phyloP scores from a whole-genome alignment of 2,888 invertebrate species.

The Ophion costatus region DNA sequence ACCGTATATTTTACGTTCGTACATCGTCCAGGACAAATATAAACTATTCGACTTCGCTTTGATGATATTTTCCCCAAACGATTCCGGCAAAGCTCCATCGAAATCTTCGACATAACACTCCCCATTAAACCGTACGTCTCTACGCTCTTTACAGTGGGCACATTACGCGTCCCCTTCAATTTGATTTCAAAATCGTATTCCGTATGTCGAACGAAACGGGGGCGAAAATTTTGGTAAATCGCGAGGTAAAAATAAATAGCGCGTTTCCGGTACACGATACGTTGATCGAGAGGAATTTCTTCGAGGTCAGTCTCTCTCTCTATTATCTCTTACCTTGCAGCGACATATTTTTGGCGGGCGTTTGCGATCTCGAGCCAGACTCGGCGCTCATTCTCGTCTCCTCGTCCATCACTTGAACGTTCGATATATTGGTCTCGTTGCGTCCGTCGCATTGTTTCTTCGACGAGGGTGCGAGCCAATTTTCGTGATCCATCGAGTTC shows the following conservation, averaged over 20 bases:
- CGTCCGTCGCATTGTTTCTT: conserved; percentile 75
- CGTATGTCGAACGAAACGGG: not conserved
- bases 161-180: too few species aligned
- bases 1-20: conserved; percentile 70
- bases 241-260: not conserved
- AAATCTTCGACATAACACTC: not conserved
- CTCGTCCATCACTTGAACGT: conserved; percentile 84
- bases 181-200: not conserved
- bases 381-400: conserved; percentile 85
- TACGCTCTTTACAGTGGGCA: too few species aligned
- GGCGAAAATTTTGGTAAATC: not conserved
- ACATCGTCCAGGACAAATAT: conserved; percentile 51
- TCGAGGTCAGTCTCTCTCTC: not conserved
- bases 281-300: not conserved
- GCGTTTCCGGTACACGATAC: not conserved
- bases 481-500: conserved; percentile 71
- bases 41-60: not conserved
- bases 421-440: conserved; percentile 76
- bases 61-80: not conserved
- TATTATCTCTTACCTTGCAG: conserved; percentile 75
- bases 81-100: not conserved
- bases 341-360: conserved; percentile 80
- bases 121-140: too few species aligned
- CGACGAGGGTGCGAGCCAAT: conserved; percentile 80
- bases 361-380: conserved; percentile 81